Evolutionary conservation across 2,113 vertebrate genomes (phyloP).

Genomic region (Calidris pugnax): DNA sequence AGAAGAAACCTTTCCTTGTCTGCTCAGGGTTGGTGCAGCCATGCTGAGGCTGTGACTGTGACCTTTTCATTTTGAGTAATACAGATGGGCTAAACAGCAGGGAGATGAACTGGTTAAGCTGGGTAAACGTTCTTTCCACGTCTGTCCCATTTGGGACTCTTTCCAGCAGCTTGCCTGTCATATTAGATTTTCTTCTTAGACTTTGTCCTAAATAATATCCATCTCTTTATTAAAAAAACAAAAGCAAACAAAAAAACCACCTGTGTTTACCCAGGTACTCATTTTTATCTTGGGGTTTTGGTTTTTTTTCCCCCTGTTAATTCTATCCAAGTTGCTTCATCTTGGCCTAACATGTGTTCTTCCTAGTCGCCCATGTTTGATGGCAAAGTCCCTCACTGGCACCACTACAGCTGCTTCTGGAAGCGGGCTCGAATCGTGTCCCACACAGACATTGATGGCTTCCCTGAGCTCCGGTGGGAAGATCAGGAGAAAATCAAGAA

Average conservation of each 20-base stretch:
- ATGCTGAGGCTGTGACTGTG: neutral
- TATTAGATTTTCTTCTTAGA: neutral
- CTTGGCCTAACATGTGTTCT: neutral
- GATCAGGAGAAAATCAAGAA: conserved; percentile 97
- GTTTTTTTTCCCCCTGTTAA: neutral
- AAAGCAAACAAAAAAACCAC: neutral
- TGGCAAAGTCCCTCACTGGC: conserved; percentile 96
- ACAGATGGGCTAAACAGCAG: neutral
- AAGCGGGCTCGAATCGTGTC: conserved; percentile 84
- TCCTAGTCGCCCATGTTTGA: conserved; percentile 95
- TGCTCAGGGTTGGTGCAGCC: neutral
- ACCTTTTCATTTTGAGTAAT: neutral
- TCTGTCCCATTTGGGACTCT: neutral
- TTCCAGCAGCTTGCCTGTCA: neutral
- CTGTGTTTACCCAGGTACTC: neutral
- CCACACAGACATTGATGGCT: conserved; percentile 84
- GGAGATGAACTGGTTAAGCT: neutral
- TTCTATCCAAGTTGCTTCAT: neutral
- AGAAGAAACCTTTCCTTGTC: neutral
- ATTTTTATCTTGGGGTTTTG: neutral
- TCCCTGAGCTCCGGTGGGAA: conserved; percentile 91
- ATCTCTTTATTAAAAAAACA: neutral
- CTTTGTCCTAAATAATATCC: neutral
- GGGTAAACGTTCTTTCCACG: neutral
- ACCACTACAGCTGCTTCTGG: conserved; percentile 98